phyloP scores from a whole-genome alignment of 1,140 invertebrate genomes.

The Drosophila bocqueti region DNA sequence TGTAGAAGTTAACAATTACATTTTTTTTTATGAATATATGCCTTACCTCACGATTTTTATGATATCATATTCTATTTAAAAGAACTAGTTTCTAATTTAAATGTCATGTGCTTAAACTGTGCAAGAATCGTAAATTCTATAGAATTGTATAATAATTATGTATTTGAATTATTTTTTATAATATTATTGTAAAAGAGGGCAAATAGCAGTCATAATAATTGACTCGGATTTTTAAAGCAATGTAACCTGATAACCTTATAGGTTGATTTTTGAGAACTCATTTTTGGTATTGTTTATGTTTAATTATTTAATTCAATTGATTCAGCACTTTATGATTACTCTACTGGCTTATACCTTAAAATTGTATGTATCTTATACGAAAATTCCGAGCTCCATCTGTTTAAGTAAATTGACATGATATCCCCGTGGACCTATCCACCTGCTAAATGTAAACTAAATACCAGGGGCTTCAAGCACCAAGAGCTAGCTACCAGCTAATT shows the following conservation, averaged over 20 bases:
- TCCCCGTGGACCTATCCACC: not conserved
- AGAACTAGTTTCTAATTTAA: not conserved
- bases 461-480: not conserved
- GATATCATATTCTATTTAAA: not conserved
- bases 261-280: not conserved
- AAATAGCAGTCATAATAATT: not conserved
- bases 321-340: too few species aligned
- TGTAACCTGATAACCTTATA: not conserved
- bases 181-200: not conserved
- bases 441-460: slow-evolving; percentile 10
- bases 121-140: too few species aligned
- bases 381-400: not conserved
- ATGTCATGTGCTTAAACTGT: too few species aligned
- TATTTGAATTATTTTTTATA: not conserved
- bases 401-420: not conserved
- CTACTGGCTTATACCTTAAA: not conserved
- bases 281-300: not conserved
- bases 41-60: too few species aligned
- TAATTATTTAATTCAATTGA: not conserved
- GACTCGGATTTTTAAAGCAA: not conserved
- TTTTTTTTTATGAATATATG: too few species aligned
- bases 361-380: too few species aligned
- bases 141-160: not conserved
- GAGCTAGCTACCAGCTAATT: slow-evolving; percentile 27
- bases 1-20: too few species aligned